Base-by-base conservation (phyloP, 2,113 vertebrate species). In the Dicrurus megarhynchus region DNA sequence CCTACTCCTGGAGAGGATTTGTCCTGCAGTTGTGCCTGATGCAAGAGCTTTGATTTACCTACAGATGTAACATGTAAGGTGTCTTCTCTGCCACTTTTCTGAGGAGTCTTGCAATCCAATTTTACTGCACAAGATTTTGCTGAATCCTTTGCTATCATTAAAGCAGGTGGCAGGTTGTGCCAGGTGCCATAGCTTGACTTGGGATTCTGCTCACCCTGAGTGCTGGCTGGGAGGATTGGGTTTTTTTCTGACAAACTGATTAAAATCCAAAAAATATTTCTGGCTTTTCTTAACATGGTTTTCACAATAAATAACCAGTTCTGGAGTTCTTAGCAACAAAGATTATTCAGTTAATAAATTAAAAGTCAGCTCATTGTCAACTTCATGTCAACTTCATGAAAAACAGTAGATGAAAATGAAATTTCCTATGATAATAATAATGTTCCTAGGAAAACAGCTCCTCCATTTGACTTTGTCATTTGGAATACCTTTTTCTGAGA, bases 1-100 rank as follows among this genome's bases (percentile, higher is more conserved):
- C 53, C 42, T 82, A 10, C 73, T 30, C 13, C 63, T 53, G 30
- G 55, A 53, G 35, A 49, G 7, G 3, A 9, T 3, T 20, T 86
- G 53, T 70, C 52, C 73, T 78, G 39, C 9, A 50, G 10, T 3
- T 69, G 20, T 59, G 20, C n/a, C 35, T 63, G 24, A 14, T 39
- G 30, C 30, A 73, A 67, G 16, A 77, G 7, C 22, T 84, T 57
- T 55, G 14, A 32, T 81, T 92, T 90, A 9, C 42, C 9, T 35
- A 3, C 3, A 7, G 18, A 65, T 73, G 13, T 67, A n/a, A 46
- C 0, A 1, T 10, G 6, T 19, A 55, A 24, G 5, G 8, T 74
- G 27, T 16, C 7, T 50, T 39, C 39, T 79, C 42, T 70, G 20
- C 11, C 23, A 39, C 4, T 77, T 87, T 63, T 32, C 39, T n/a